Percentiles rank a stretch among this genome's conserved stretches.
phyloP scores from a whole-genome alignment of 2,888 invertebrate genomes.

The Ctena decussata region DNA sequence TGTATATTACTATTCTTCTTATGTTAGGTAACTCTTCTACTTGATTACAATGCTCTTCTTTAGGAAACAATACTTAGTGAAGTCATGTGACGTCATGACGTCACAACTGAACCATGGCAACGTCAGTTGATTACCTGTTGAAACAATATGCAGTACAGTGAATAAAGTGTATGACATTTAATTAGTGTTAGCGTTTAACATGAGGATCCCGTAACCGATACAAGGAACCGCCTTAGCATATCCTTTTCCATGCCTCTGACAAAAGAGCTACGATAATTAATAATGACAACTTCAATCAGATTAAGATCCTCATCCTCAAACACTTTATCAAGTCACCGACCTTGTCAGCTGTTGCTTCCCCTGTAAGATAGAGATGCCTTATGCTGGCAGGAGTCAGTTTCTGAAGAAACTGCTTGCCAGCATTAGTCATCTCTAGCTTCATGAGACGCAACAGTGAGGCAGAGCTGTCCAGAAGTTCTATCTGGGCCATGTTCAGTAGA shows the following conservation, averaged over 20 bases:
- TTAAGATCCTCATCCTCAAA: not conserved
- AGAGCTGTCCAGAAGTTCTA: not conserved
- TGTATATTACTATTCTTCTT: too few species aligned
- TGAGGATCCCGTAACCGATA: not conserved
- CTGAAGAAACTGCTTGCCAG: not conserved
- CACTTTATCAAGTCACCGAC: not conserved
- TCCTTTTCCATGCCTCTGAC: not conserved
- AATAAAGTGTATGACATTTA: too few species aligned
- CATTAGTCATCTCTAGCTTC: not conserved
- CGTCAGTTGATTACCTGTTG: too few species aligned
- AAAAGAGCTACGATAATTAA: not conserved
- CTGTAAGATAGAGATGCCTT: not conserved
- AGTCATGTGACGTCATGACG: too few species aligned
- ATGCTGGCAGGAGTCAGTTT: not conserved
- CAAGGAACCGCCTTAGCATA: not conserved
- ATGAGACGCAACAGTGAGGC: not conserved
- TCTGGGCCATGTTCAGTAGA: not conserved
- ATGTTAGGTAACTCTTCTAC: too few species aligned
- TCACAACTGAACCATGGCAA: too few species aligned
- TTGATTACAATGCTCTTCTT: too few species aligned
- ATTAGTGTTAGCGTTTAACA: too few species aligned
- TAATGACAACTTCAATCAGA: not conserved
- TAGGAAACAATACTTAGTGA: too few species aligned
- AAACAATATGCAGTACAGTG: too few species aligned
- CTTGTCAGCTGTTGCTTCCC: not conserved